Evolutionary conservation across 2,888 invertebrate species (phyloP).

Genomic region (Cremastinae sp.): DNA sequence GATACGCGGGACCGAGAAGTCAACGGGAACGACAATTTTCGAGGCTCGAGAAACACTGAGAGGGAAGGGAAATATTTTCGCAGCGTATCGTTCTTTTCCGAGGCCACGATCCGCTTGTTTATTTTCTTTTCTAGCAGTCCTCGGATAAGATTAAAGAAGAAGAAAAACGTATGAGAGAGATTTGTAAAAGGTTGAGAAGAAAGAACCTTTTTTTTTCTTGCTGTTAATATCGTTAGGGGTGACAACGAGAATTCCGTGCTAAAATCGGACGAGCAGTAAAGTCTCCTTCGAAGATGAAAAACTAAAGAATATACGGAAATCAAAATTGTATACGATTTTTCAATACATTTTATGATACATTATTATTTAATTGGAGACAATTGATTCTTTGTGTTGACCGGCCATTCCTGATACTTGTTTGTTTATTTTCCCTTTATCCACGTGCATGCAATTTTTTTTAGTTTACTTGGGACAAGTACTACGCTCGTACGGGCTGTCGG

Average conservation of each 20-base stretch:
- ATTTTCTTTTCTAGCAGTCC: neutral
- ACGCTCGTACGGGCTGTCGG: constrained; percentile 54
- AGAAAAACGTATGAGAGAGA: neutral
- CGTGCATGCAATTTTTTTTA: neutral
- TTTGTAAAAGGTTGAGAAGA: neutral
- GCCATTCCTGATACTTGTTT: constrained; percentile 1
- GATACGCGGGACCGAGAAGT: constrained; percentile 23
- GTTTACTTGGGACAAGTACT: neutral
- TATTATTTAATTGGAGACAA: constrained; percentile 74
- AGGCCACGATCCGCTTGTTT: too few relatives aligned
- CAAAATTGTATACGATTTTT: constrained; percentile 80
- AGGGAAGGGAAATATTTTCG: neutral
- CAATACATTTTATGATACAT: constrained; percentile 76
- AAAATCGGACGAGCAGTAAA: constrained; percentile 7
- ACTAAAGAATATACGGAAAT: constrained; percentile 67
- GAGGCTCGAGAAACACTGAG: constrained; percentile 15
- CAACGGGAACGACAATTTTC: constrained; percentile 21
- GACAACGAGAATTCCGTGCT: constrained; percentile 11
- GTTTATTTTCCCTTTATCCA: constrained; percentile 1
- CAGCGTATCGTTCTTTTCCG: neutral
- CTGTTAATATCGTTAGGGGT: neutral
- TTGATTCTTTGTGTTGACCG: constrained; percentile 61
- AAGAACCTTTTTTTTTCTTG: constrained; percentile 2
- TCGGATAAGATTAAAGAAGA: constrained; percentile 34
- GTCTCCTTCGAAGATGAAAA: constrained; percentile 23